These are phyloP conservation scores for Nesometra sesokonis DNA, from an alignment of 35 echinoderm and acorn worm genomes.

Conservation along the genomic window DNA sequence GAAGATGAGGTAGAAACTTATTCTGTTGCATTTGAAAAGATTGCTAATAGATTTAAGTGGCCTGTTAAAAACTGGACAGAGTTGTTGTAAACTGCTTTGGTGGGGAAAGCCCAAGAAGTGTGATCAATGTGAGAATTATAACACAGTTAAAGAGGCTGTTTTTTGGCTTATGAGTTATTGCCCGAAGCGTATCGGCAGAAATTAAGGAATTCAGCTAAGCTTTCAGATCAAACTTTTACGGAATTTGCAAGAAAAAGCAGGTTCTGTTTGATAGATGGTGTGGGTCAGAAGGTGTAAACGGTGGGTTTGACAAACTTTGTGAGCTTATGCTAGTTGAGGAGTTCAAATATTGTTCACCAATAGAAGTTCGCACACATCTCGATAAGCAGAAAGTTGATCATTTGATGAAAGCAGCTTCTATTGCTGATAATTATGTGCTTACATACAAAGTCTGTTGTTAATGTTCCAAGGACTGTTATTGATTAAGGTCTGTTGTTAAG, in stretches of 20 bases:
- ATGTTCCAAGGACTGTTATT: no score
- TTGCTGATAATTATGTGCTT: constrained; percentile 15
- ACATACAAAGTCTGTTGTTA: no score
- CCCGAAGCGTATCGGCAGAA: background rate
- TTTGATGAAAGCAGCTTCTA: background rate
- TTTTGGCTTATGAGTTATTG: background rate
- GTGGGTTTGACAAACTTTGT: background rate
- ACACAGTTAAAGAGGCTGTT: background rate
- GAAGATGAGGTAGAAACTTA: no score
- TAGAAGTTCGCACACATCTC: background rate
- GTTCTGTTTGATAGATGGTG: constrained; percentile 11
- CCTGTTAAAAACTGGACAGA: no score
- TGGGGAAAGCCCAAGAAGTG: no score
- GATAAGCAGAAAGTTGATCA: background rate
- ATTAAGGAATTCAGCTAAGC: background rate
- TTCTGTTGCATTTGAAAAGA: no score
- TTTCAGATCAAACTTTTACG: background rate
- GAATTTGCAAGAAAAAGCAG: background rate
- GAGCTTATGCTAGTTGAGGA: constrained; percentile 1
- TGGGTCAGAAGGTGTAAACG: background rate
- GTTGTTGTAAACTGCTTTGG: no score
- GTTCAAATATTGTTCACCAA: constrained; percentile 1
- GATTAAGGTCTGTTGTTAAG: no score
- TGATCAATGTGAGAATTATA: background rate
- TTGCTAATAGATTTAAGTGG: no score